Evolutionary conservation across 2,888 invertebrate species (phyloP), one percentile per base, ranked within the genome.

Genomic region (Aleiodes testaceus): DNA sequence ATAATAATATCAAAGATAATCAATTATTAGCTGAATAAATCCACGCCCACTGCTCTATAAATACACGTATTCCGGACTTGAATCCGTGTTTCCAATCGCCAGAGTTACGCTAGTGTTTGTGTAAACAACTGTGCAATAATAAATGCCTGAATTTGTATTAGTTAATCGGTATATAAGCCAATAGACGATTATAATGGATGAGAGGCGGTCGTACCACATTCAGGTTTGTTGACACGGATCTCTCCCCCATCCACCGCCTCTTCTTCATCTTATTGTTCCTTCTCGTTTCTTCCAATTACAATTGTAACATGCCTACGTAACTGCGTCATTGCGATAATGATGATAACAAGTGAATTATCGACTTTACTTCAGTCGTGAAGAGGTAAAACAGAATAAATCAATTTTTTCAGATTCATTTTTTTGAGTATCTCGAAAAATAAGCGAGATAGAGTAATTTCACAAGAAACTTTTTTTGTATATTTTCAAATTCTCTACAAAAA

Each of bases 201-300:
- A 75, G 77, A 75, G 74, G 78, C 71, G 72, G 77, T 74, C 79
- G 81, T 82, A 79, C 82, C 79, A 81, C 79, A 80, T 82, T 80
- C 81, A 79, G 79, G 80, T 81, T 81, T 81, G 80, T 81, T 81
- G 82, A 81, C 82, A 82, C 80, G 80, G 82, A 81, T 81, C 82
- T 82, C 75, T 75, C 77, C 72, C 72, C 69, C 70, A 71, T 72
- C 72, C 36, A 26, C 66, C 61, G 44, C 61, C 69, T 69, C 72
- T 70, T 61, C 49, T 70, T 75, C 65, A 70, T 75, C 72, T 72
- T 74, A 70, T 73, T 69, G 72, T 72, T 74, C 75, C 6, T 36
- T 36, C 7, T 36, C 36, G 16, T 36, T 18, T 45, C 45, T 61
- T 14, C 36, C 26, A 45, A 49, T 45, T 67, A 47, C 44, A 12